Conservation (phyloP, 1,140 invertebrate genomes). For the Amphibalanus amphitrite region DNA sequence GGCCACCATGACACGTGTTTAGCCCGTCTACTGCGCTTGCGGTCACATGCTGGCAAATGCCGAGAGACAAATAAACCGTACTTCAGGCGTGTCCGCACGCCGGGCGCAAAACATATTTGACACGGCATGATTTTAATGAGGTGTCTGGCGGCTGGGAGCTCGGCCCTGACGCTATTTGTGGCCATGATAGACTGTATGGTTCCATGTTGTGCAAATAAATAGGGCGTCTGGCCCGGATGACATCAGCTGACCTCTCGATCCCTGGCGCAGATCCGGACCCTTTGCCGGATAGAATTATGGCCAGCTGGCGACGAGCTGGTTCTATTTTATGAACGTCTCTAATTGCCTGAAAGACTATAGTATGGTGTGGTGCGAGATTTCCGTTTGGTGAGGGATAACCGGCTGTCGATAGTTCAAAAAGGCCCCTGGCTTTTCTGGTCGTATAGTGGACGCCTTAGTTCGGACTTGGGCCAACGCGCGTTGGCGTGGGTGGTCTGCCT, state of each 20-base stretch:
- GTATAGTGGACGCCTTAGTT: no score
- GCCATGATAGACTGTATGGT: background rate
- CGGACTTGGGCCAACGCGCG: no score
- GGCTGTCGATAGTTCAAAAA: no score
- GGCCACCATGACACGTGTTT: background rate
- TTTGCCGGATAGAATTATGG: no score
- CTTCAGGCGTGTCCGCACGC: background rate
- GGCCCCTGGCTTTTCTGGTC: no score
- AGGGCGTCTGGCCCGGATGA: background rate
- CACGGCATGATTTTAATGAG: background rate
- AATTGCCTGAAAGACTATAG: no score
- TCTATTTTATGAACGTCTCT: no score
- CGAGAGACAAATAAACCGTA: background rate
- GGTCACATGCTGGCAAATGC: background rate
- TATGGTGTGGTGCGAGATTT: no score
- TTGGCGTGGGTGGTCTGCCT: no score
- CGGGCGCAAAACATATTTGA: background rate
- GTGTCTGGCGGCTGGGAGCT: background rate
- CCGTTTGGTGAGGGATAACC: no score
- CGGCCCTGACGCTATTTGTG: background rate
- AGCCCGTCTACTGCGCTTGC: background rate
- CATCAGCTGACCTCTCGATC: background rate
- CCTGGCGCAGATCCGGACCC: no score
- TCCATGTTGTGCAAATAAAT: conserved; percentile 2
- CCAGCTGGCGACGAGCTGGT: no score